Evolutionary conservation across 2,797 vertebrate species (phyloP), one percentile per base, ranked within the genome.

Genomic region (Halcyon chelicuti): DNA sequence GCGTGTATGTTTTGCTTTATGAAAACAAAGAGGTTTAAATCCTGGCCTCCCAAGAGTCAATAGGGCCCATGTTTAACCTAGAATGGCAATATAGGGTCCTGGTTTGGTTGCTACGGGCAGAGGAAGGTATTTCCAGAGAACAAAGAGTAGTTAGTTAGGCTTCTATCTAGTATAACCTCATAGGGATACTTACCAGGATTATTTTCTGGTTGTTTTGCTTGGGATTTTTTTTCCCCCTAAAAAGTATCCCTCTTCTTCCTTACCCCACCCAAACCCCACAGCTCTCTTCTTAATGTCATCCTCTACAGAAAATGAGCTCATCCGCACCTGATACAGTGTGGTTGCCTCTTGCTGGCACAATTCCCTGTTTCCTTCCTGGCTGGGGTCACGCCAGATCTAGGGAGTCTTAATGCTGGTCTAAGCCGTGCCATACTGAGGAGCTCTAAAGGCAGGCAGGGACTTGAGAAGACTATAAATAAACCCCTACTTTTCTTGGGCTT

Each of bases 21-120:
- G 46, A 90, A 94, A 95, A 94, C 88, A 88, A 88, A 90, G 75
- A 35, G 12, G 44, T 62, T 86, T 55, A 93, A 84, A 88, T 84
- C 51, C 60, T 88, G 79, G 60, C 54, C 54, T 89, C 76, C 31
- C 1, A 6, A 78, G 83, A 88, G 46, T 73, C 70, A 78, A 22
- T 4, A 93, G 60, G 46, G 31, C 61, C 68, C 23, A 9, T 67
- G 39, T 93, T 94, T 91, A 74, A 47, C 58, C 88, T 88, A 29
- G 42, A 78, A 58, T 84, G 60, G 76, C 17, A 68, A 58, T 66
- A 42, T 25, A 29, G 67, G 55, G 49, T 82, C 55, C 61, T 83
- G 35, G 12, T 66, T 88, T 4, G 0, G 82, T 93, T 91, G 85
- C 87, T 88, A 86, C 0, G 12, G 84, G 57, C 5, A 6, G 39